Evolutionary conservation across 2,797 vertebrate genomes (phyloP), one percentile per base, ranked within the genome.

Genomic region (Eulemur mongoz): DNA sequence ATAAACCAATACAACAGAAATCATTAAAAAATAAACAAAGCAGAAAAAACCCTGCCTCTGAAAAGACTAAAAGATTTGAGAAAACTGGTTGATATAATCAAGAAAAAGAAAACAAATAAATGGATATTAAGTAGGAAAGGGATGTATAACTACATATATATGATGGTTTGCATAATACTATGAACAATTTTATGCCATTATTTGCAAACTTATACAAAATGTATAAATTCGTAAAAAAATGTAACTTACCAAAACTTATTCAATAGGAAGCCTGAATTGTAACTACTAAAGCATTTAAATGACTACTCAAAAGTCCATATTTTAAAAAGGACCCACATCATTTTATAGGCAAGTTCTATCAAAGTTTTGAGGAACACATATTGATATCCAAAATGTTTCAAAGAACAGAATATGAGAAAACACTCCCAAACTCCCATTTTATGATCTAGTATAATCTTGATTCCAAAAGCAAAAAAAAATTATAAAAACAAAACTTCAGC

Each of bases 1-100:
- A 94, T 59, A 86, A 85, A 96, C 95, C 32, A 94, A 52, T 70
- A 25, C 30, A 72, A 84, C n/a, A 35, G 63, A 85, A 92, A 86
- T 94, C 52, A 78, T 57, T 38, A 38, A 38, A 38, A 38, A 38
- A 38, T 38, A 38, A 38, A 38, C 38, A 38, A 38, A 91, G 54
- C 7, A 91, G 25, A 30, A 70, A 61, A 93, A 93, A 35, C 0
- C 18, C 5, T 80, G 30, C 59, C 48, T 89, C 25, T 67, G 25
- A 82, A 89, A 93, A 76, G 30, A 54, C 35, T 52, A 73, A 57
- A 65, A 83, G 27, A 67, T 45, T 83, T 83, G 27, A 38, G 13
- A 89, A 38, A 73, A 93, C 12, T 65, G 6, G 30, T 81, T 73
- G 35, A 88, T 50, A 73, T 54, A 14, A 81, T 65, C 4, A 67